Percentiles rank a stretch among this genome's conserved stretches.
Conservation (phyloP, 2,113 vertebrate genomes). For the Formicarius rufipectus region DNA sequence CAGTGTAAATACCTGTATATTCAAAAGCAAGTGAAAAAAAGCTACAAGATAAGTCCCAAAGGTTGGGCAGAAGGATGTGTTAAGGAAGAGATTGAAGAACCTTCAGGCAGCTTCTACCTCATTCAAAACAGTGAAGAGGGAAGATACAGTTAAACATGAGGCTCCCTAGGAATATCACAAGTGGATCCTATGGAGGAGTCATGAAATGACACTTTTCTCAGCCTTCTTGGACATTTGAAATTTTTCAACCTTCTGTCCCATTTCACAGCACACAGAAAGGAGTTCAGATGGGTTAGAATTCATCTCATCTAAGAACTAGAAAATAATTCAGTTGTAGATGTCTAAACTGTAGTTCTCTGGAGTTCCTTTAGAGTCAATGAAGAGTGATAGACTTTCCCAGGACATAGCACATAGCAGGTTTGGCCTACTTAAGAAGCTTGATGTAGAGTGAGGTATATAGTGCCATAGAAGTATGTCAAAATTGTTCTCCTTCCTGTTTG, state of each 20-base stretch:
- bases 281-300: neutral
- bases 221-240: neutral
- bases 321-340: neutral
- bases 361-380: neutral
- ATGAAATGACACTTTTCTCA: neutral
- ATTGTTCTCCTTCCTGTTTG: neutral
- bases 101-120: neutral
- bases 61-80: neutral
- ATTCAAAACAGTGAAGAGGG: neutral
- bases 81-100: neutral
- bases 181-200: neutral
- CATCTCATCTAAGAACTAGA: neutral
- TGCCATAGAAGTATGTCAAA: neutral
- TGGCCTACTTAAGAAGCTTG: neutral
- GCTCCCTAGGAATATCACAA: neutral
- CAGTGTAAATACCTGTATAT: neutral
- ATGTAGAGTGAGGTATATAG: neutral
- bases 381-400: neutral
- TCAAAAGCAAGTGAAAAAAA: neutral
- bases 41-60: neutral
- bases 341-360: neutral
- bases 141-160: neutral
- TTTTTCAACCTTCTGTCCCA: neutral
- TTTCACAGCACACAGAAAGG: neutral
- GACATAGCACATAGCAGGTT: neutral